Conservation (phyloP, 2,888 invertebrate species). For the Tryphoninae sp. region DNA sequence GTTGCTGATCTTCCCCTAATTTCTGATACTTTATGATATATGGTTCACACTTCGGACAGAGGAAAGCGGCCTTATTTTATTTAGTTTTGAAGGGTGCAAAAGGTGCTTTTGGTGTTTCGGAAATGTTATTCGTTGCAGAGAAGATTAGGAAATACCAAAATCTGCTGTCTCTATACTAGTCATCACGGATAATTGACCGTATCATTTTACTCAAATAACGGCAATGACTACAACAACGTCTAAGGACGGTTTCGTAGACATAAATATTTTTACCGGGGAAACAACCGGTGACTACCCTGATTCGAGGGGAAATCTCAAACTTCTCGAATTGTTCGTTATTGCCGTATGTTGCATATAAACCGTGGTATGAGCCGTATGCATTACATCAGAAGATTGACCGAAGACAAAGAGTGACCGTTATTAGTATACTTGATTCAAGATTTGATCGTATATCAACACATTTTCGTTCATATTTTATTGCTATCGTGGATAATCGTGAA, state of each 20-base stretch:
- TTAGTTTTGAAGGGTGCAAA: no score
- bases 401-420: not conserved
- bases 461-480: not conserved
- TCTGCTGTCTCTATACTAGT: no score
- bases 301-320: slow-evolving; percentile 8
- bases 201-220: not conserved
- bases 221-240: not conserved
- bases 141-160: no score
- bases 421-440: not conserved
- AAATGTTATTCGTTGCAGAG: no score
- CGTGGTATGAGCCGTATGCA: not conserved
- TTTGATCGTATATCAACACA: not conserved
- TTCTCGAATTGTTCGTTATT: not conserved
- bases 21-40: no score
- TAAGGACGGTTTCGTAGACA: not conserved
- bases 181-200: no score
- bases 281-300: slow-evolving; percentile 7
- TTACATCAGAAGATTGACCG: slow-evolving; percentile 1
- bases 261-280: not conserved
- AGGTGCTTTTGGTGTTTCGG: no score
- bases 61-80: no score
- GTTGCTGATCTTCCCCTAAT: no score
- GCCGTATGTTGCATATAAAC: not conserved
- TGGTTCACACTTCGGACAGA: no score
- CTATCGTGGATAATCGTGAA: not conserved